Evolutionary conservation across 2,888 invertebrate genomes (phyloP), one percentile per base, ranked within the genome.

Genomic region (Ellobium chinense): DNA sequence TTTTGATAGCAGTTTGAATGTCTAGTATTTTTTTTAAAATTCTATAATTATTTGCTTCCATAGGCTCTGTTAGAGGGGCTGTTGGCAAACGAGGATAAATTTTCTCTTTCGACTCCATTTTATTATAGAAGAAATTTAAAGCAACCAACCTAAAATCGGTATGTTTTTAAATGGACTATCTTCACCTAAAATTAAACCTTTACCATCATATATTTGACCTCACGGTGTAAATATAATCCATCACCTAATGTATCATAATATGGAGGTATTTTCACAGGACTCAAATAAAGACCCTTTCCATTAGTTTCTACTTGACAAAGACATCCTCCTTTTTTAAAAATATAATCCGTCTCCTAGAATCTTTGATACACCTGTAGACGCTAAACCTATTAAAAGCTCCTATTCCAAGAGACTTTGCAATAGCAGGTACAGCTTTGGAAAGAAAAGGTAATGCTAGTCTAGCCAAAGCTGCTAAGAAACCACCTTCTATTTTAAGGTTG

Each of bases 231-330:
- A 83, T 83, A 81, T 34, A 83, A 60, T 21, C 81, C 81, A 77
- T 75, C 78, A 66, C 83, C 83, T 66, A 73, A 66, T 24, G 75
- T 73, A 24, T 80, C 73, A 68, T 78, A 63, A n/a, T n/a, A n/a
- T 37, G 81, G 78, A 46, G 69, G 34, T 39, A 78, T 78, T 27
- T 72, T 56, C n/a, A n/a, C n/a, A n/a, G n/a, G n/a, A n/a, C n/a
- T n/a, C n/a, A n/a, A n/a, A n/a, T n/a, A n/a, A 69, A 81, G 78
- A 65, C 77, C 76, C 82, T 83, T 83, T 27, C 83, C 79, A 65
- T 82, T 82, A 54, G 82, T 72, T 82, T 82, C 80, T 72, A 82
- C 27, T 69, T 82, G 73, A 70, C 84, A 82, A 39, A 69, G 74
- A 73, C 73, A 73, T 36, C 84, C 81, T 46, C 81, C 79, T 82